Base-by-base conservation (phyloP, 2,888 invertebrate species). In the Tachystola acroxantha region DNA sequence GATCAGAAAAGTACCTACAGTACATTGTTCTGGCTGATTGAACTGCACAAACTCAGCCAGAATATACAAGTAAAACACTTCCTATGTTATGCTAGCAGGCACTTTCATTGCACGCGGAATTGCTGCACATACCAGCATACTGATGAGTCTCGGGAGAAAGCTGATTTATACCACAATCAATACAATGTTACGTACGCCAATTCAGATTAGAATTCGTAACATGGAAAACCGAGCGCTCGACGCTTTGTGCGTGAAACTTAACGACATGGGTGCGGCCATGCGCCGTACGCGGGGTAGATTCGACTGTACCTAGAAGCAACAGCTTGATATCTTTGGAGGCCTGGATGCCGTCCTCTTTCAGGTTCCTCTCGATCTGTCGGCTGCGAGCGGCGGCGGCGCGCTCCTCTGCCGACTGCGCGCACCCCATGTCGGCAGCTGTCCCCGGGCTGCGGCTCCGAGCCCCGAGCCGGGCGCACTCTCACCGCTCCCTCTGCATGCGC, bases 331-430 rank as follows among this genome's bases (percentile, higher is more conserved):
- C 99, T 89, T 98, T 98, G 69, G 98, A 97, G 46, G 98, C 98
- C 85, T 97, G 97, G 69, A 98, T 94, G 57, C 98, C 98, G 88
- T 99, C 99, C 88, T 98, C 98, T 88, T 99, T 99, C 65, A 99
- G 90, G 85, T 96, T 96, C 87, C 96, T 96, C 89, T 99, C 99
- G 75, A 99, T 99, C 86, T 95, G 94, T 88, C 96, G 96, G 90
- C 96, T 97, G 84, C 98, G 93, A 87, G 98, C 99, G 86, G 96
- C 92, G 73, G 99, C 99, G 77, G 96, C 97, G 89, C 98, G 92
- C 90, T 99, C 99, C 89, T 99, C 99, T 66, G 98, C 98, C 88
- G 98, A 98, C 93, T 98, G 96, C 87, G 98, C 97, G 91, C 99
- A 99, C 89, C 99, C 99, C 98, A 99, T 99, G 76, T 78, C 85